Conservation (phyloP, 2,113 vertebrate species). For the Thalassarche chlororhynchos region DNA sequence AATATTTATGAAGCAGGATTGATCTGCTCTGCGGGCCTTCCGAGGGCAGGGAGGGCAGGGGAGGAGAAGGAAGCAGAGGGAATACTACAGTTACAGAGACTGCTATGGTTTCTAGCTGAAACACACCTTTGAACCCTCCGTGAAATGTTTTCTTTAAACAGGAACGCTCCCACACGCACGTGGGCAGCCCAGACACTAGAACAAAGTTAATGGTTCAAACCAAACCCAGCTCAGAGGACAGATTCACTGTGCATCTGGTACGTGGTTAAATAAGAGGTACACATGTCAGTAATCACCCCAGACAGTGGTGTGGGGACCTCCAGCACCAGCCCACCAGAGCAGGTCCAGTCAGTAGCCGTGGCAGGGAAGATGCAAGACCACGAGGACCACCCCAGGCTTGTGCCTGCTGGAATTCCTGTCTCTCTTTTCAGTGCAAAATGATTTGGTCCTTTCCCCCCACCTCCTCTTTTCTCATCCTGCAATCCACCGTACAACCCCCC, state of each 20-base stretch:
- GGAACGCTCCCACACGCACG: fast-evolving
- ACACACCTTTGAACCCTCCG: neutral
- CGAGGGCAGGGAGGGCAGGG: neutral
- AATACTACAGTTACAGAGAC: neutral
- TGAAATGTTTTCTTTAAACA: neutral
- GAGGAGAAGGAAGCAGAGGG: neutral
- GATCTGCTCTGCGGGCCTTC: neutral
- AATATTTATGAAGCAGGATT: neutral
- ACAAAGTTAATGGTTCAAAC: neutral
- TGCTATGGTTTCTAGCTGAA: neutral
- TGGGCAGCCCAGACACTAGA: neutral
- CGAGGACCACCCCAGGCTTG: neutral
- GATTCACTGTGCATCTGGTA: neutral
- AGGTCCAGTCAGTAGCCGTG: neutral
- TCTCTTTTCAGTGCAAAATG: neutral
- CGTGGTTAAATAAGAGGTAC: neutral
- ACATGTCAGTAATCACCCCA: neutral
- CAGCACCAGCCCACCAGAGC: neutral
- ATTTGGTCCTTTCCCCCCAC: neutral
- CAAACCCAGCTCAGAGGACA: neutral
- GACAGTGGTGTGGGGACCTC: neutral
- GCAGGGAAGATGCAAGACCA: neutral
- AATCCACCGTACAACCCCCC: neutral
- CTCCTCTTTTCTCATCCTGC: neutral
- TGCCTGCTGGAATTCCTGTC: neutral